Percentiles rank a stretch among this genome's conserved stretches.
Evolutionary conservation across 2,888 invertebrate species (phyloP).

Genomic region (Pinctada fucata): DNA sequence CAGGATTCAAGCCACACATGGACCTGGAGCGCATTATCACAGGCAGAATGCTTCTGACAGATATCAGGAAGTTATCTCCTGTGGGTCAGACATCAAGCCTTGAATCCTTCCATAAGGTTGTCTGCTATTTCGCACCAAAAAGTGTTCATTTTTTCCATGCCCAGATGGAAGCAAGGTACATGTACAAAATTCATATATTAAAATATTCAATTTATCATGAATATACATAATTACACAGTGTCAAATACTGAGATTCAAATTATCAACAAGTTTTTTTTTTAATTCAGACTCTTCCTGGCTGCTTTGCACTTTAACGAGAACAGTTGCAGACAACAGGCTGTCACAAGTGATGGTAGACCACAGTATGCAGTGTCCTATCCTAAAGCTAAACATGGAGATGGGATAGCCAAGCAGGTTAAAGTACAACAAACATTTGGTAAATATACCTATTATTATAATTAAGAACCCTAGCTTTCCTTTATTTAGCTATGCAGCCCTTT

Average conservation of each 20-base stretch:
- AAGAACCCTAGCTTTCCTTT: too few species aligned
- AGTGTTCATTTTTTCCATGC: slow-evolving; percentile 37
- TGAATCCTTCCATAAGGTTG: slow-evolving; percentile 43
- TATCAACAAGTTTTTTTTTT: too few species aligned
- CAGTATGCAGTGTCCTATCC: slow-evolving; percentile 4
- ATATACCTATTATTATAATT: too few species aligned
- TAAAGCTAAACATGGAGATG: too few species aligned
- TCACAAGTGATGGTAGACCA: background rate
- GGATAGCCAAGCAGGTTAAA: too few species aligned
- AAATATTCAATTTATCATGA: too few species aligned
- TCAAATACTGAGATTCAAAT: too few species aligned
- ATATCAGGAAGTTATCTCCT: too few species aligned
- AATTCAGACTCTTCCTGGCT: slow-evolving; percentile 11
- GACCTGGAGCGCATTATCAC: slow-evolving; percentile 25
- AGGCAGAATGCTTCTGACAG: slow-evolving; percentile 25
- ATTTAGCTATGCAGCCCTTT: too few species aligned
- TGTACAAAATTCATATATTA: too few species aligned
- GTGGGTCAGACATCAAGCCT: slow-evolving; percentile 44
- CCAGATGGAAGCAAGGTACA: slow-evolving; percentile 39
- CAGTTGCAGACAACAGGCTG: background rate
- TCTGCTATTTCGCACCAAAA: slow-evolving; percentile 42
- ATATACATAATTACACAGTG: too few species aligned
- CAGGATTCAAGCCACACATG: slow-evolving; percentile 5
- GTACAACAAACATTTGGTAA: too few species aligned
- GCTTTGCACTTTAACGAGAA: slow-evolving; percentile 12